Evolutionary conservation across 2,888 invertebrate species (phyloP).

Genomic region (Clitarchus hookeri): DNA sequence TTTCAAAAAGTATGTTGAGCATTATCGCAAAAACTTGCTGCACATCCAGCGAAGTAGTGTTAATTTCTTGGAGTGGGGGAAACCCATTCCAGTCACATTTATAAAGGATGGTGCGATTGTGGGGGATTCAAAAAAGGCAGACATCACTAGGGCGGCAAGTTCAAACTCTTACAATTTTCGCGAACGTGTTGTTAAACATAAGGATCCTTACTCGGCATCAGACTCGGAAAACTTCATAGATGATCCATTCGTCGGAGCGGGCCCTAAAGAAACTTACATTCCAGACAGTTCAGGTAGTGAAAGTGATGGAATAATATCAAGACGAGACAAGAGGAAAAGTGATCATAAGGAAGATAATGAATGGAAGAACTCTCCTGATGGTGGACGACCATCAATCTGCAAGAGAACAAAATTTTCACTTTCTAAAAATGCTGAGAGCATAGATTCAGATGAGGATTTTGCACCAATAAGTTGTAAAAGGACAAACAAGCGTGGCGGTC

Average conservation of each 20-base stretch:
- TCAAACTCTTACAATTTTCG: neutral
- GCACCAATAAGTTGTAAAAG: neutral
- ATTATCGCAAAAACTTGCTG: neutral
- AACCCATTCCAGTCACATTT: neutral
- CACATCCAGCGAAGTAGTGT: conserved; percentile 1
- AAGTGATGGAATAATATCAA: neutral
- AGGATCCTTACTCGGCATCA: neutral
- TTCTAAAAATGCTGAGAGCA: neutral
- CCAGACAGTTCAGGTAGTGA: neutral
- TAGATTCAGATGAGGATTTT: neutral
- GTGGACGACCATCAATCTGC: neutral
- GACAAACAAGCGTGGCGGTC: neutral
- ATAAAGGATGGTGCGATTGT: neutral
- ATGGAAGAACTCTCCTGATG: neutral
- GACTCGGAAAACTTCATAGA: neutral
- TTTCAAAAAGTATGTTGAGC: conserved; percentile 4
- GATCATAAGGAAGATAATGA: neutral
- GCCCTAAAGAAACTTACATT: neutral
- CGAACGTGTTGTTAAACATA: neutral
- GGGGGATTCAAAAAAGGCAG: neutral
- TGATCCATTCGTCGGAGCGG: neutral
- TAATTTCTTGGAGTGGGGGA: conserved; percentile 7
- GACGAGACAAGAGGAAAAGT: neutral
- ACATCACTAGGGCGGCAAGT: neutral
- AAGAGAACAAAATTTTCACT: neutral